Evolutionary conservation across 2,797 vertebrate species (phyloP).

Genomic region (Limnodromus scolopaceus): DNA sequence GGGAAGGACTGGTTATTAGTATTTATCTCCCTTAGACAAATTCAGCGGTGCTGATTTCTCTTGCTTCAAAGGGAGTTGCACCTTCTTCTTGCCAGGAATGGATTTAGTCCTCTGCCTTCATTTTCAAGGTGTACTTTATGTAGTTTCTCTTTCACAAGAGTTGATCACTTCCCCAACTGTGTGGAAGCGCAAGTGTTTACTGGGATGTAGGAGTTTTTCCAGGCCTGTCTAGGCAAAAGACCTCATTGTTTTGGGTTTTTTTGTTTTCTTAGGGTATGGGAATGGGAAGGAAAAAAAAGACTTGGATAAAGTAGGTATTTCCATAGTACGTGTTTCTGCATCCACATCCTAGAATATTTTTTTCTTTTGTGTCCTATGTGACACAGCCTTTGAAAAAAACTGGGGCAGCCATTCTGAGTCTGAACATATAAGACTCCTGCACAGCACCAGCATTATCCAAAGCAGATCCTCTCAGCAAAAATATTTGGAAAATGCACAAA

Average conservation of each 20-base stretch:
- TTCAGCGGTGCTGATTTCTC: neutral
- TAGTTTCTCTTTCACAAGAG: neutral
- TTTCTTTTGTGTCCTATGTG: neutral
- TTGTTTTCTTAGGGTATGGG: neutral
- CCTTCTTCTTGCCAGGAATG: constrained; percentile 24
- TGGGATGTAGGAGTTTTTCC: neutral
- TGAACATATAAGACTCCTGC: neutral
- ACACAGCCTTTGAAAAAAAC: neutral
- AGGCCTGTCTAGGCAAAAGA: neutral
- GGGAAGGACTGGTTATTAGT: constrained; percentile 58
- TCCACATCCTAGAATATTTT: neutral
- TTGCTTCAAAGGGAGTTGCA: constrained; percentile 39
- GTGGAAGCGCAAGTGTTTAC: neutral
- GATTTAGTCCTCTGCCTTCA: constrained; percentile 20
- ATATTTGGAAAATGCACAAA: neutral
- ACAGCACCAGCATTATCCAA: neutral
- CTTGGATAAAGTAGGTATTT: neutral
- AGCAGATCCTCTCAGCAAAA: neutral
- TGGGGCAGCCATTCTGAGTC: neutral
- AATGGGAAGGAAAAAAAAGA: neutral
- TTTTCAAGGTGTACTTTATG: constrained; percentile 36
- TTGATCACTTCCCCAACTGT: neutral
- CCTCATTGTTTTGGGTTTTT: neutral
- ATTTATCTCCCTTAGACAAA: constrained; percentile 57
- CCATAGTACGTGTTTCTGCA: neutral